These are phyloP conservation scores for Agonopterix subpropinquella DNA, from an alignment of 2,888 invertebrate species.

Conservation along the genomic window DNA sequence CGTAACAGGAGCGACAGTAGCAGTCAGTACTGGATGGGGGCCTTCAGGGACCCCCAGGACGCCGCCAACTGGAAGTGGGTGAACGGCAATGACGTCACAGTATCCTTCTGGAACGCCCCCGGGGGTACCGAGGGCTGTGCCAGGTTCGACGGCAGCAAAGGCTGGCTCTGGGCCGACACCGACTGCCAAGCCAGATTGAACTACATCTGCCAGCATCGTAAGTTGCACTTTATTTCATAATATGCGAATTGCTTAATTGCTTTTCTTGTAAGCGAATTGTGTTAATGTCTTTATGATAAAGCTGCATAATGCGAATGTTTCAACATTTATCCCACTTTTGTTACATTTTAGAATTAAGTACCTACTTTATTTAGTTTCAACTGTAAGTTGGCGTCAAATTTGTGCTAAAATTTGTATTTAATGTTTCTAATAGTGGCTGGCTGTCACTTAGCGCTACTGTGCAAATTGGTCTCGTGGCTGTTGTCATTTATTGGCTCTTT, in stretches of 20 bases:
- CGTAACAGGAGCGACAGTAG: constrained; percentile 86
- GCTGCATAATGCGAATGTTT: too few relatives aligned
- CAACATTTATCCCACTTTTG: too few relatives aligned
- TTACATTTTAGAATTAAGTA: too few relatives aligned
- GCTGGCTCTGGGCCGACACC: constrained; percentile 96
- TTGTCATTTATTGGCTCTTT: too few relatives aligned
- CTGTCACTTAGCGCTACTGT: too few relatives aligned
- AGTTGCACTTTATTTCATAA: constrained; percentile 54
- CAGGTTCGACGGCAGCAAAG: constrained; percentile 93
- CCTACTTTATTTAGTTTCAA: too few relatives aligned
- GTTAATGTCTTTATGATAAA: not conserved
- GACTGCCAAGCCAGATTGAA: constrained; percentile 89
- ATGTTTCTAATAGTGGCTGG: too few relatives aligned
- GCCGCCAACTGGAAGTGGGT: constrained; percentile 92
- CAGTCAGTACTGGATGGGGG: constrained; percentile 97
- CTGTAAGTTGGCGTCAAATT: too few relatives aligned
- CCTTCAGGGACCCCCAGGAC: constrained; percentile 87
- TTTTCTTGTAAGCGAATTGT: constrained; percentile 1
- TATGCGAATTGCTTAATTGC: not conserved
- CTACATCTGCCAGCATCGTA: constrained; percentile 95
- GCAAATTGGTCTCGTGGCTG: too few relatives aligned
- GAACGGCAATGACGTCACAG: constrained; percentile 89
- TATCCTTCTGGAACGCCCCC: constrained; percentile 94
- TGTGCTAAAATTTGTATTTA: too few relatives aligned
- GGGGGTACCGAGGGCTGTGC: constrained; percentile 90